Evolutionary conservation across 2,113 vertebrate genomes (phyloP).

Genomic region (Sakesphorus luctuosus): DNA sequence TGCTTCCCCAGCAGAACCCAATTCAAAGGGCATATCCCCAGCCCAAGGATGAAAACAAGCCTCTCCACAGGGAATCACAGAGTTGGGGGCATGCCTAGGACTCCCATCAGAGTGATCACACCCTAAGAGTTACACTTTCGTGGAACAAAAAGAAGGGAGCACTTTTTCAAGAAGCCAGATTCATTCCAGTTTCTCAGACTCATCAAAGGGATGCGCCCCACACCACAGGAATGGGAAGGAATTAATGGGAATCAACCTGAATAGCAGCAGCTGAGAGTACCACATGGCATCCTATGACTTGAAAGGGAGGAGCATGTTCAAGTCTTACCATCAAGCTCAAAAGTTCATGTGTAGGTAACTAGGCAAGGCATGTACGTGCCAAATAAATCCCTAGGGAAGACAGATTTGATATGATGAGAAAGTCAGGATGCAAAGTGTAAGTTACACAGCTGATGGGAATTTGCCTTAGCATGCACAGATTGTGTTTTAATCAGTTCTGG

Average conservation of each 20-base stretch:
- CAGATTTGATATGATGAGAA: not conserved
- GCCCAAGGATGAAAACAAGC: not conserved
- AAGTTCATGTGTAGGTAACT: not conserved
- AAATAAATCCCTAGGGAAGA: not conserved
- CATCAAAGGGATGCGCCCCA: not conserved
- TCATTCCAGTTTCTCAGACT: not conserved
- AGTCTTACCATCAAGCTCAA: not conserved
- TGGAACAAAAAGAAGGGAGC: accelerated
- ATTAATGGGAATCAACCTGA: not conserved
- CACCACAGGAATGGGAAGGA: not conserved
- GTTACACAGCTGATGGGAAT: not conserved
- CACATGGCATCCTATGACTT: not conserved
- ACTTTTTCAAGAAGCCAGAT: not conserved
- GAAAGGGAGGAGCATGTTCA: not conserved
- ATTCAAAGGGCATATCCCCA: not conserved
- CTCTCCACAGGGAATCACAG: not conserved
- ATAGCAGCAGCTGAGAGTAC: not conserved
- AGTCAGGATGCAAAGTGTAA: not conserved
- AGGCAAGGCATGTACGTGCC: not conserved
- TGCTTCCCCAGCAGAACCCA: not conserved
- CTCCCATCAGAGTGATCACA: not conserved
- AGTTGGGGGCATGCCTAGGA: not conserved
- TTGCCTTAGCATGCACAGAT: not conserved
- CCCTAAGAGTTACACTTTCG: not conserved
- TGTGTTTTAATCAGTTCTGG: not conserved